phyloP scores from a whole-genome alignment of 2,888 invertebrate species.

The Lasius platythorax region DNA sequence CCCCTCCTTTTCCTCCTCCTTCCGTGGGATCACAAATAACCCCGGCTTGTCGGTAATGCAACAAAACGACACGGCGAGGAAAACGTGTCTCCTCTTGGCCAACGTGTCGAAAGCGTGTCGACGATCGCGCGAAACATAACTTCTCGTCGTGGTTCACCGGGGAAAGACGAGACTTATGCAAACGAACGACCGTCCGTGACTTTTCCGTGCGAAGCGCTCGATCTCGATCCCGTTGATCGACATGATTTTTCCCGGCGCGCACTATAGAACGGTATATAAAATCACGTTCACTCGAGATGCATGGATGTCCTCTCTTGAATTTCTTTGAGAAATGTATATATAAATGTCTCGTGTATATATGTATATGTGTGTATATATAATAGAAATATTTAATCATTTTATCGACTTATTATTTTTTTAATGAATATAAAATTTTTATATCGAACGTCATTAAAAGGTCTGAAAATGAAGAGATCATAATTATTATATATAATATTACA shows the following conservation, averaged over 20 bases:
- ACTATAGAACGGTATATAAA: constrained; percentile 12
- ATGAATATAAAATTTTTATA: not conserved
- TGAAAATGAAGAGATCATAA: not conserved
- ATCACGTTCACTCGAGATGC: not conserved
- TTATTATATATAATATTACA: constrained; percentile 7
- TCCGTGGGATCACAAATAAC: constrained; percentile 55
- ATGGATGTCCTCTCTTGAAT: not conserved
- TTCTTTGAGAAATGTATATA: not conserved
- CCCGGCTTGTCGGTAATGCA: constrained; percentile 54
- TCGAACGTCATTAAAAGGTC: not conserved
- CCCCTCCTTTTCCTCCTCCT: constrained; percentile 5
- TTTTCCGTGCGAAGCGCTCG: constrained; percentile 38
- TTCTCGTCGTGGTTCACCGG: constrained; percentile 58
- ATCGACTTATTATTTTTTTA: not conserved
- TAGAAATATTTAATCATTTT: not conserved
- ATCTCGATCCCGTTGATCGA: constrained; percentile 56
- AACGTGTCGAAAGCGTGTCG: constrained; percentile 60
- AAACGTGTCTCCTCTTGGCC: constrained; percentile 35
- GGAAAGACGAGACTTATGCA: constrained; percentile 51
- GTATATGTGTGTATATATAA: not conserved
- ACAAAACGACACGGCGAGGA: constrained; percentile 56
- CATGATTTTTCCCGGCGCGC: constrained; percentile 36
- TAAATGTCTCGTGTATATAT: not conserved
- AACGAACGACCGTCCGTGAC: constrained; percentile 43
- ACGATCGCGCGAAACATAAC: constrained; percentile 43